A percentile compares a stretch with the other conserved stretches of the same genome.
These are phyloP conservation scores for Prolemur simus DNA, from an alignment of 2,113 vertebrate genomes.

Conservation along the genomic window DNA sequence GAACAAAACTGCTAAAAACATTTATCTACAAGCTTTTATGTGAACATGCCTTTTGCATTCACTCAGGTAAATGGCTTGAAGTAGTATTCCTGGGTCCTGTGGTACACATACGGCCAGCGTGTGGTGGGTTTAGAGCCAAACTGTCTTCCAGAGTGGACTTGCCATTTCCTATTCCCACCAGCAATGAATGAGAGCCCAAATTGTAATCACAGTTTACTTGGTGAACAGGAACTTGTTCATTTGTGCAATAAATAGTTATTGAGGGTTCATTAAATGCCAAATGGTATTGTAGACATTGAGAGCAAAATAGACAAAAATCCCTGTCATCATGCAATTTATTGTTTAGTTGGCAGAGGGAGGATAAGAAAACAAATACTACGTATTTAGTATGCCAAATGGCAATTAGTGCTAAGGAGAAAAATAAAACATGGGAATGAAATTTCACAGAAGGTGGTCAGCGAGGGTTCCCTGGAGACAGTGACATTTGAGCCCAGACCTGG, in stretches of 20 bases:
- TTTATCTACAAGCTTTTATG: background rate
- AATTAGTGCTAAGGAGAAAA: background rate
- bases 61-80: background rate
- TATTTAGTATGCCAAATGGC: background rate
- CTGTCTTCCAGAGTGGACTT: background rate
- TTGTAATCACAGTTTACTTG: background rate
- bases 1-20: background rate
- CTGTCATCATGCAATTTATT: background rate
- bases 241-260: constrained; percentile 5
- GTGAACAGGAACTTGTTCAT: background rate
- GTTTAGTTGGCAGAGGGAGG: background rate
- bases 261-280: background rate
- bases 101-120: background rate
- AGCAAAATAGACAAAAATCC: background rate
- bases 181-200: background rate
- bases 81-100: background rate
- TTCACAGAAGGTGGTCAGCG: background rate
- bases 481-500: background rate
- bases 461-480: background rate
- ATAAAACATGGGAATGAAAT: background rate
- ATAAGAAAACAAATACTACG: background rate
- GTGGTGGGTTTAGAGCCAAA: background rate
- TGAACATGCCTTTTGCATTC: background rate
- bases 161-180: background rate
- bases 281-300: background rate